Evolutionary conservation across 2,113 vertebrate species (phyloP), one percentile per base, ranked within the genome.

Genomic region (Onychostruthus taczanowskii): DNA sequence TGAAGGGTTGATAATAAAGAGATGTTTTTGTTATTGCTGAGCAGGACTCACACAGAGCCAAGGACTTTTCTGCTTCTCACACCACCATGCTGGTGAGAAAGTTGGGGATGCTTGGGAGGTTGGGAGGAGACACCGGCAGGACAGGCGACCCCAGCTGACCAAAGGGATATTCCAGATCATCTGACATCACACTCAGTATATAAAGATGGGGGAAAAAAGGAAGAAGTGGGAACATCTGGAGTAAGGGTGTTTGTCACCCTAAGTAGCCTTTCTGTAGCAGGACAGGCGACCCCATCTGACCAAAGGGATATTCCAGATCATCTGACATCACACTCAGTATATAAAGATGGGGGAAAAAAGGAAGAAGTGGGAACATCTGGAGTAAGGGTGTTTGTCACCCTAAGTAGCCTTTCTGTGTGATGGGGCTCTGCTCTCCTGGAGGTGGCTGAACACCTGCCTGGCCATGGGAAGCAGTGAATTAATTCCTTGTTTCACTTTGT

Each of bases 41-140:
- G 11, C 52, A 68, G 21, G 53, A 37, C 9, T 50, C 12, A 21
- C 26, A 59, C 14, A 44, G 31, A 59, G 53, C 21, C 31, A 59
- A 43, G 31, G 3, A 2, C 44, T 43, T 17, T 3, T 14, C 16
- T 67, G 44, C 16, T 31, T 50, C 37, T 50, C 8, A 8, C 13
- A 30, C 16, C 50, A 31, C 11, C 13, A 30, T 1, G 3, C 13
- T 67, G 44, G 52, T 4, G 11, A 67, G 26, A 33, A 26, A 27
- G 3, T 1, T 35, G 22, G 43, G n/a, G 2, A 15, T 39, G 11
- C 23, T 7, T 58, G n/a, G 13, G 52, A 68, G 13, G 8, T 0
- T 39, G 30, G 24, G 16, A 58, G 35, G 35, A 58, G 44, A 26
- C 20, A 66, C 20, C 76, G 30, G 61, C 20, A 85, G 30, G 61